Base-by-base conservation (phyloP, 2,797 vertebrate species). In the Enoplosus armatus region DNA sequence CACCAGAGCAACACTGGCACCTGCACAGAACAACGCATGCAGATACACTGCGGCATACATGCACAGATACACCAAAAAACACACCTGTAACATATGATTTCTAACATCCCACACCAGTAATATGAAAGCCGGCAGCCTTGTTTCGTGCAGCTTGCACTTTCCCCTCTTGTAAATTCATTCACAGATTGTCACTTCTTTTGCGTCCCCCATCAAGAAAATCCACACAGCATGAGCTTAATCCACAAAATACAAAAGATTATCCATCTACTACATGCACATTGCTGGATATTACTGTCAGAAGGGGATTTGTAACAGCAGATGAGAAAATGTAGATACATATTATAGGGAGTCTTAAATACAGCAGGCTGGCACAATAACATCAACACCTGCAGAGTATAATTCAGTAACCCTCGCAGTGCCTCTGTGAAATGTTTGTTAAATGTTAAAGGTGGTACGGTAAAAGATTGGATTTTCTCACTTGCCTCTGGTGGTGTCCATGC, bases 171-270 rank as follows among this genome's bases (percentile, higher is more conserved):
- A 72, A 68, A 85, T 79, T 85, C 80, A 86, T 91, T 87, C 75
- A 78, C 82, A 85, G 85, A 88, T 85, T 76, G 81, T 76, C 66
- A 20, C 54, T 72, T 50, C 43, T 45, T 54, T 31, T 67, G 26
- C 51, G 26, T 69, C 67, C 58, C 55, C 75, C 65, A 29, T 76
- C 72, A 81, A 87, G 88, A 81, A 90, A 89, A 93, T 90, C 85
- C 90, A 88, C 74, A 9, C 75, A 69, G 84, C 68, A 0, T 31
- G 62, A 85, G 72, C 64, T 84, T 92, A 91, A 93, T 90, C 91
- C 87, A 60, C 73, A 39, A 62, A 81, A 86, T 75, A 87, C 80
- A 84, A 86, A 86, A 87, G 89, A 91, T 92, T 90, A 92, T 84
- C 84, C 82, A 79, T 69, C 71, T 63, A 79, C 81, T 82, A 77